Evolutionary conservation across 2,113 vertebrate genomes (phyloP).

Genomic region (Apaloderma vittatum): DNA sequence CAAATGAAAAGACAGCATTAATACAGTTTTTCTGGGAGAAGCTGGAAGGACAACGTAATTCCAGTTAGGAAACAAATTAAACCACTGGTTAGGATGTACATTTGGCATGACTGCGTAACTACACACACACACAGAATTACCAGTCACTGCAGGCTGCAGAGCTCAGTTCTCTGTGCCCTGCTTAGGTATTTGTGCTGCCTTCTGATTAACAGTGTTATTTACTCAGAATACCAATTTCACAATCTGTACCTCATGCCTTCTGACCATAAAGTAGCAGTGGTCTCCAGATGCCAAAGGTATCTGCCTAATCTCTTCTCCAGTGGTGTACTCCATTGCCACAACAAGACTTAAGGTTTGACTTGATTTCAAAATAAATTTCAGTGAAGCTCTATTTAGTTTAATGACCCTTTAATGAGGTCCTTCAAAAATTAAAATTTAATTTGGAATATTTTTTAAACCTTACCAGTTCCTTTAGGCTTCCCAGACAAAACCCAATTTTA

Average conservation of each 20-base stretch:
- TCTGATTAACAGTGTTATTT: not conserved
- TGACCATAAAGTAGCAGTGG: not conserved
- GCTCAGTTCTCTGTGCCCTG: not conserved
- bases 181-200: not conserved
- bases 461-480: not conserved
- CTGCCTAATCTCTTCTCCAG: not conserved
- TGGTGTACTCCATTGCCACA: not conserved
- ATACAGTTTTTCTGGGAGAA: not conserved
- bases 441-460: not conserved
- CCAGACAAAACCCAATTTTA: not conserved
- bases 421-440: not conserved
- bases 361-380: not conserved
- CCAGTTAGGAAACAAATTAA: not conserved
- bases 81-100: not conserved
- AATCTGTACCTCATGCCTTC: not conserved
- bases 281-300: not conserved
- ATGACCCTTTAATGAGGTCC: not conserved
- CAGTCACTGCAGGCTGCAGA: not conserved
- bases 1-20: not conserved
- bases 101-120: not conserved
- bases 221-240: not conserved
- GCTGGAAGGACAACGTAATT: not conserved
- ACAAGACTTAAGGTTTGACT: not conserved
- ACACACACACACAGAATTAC: not conserved
- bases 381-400: not conserved